Base-by-base conservation (phyloP, 1,140 invertebrate genomes). In the Scaptomyza montana region DNA sequence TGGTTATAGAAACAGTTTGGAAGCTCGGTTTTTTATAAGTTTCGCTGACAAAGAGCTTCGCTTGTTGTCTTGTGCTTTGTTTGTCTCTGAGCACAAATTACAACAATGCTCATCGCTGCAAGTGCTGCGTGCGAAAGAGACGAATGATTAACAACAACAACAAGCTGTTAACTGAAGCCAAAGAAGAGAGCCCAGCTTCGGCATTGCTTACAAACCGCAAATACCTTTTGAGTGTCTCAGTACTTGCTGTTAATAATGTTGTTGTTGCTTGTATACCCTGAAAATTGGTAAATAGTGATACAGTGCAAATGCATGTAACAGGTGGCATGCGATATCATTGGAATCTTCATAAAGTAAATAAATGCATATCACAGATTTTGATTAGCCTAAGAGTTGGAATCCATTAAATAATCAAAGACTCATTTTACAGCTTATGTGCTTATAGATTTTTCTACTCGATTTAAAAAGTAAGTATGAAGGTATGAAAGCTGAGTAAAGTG, bases 1-100 rank as follows among this genome's bases (percentile, higher is more conserved):
- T 90, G 80, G 76, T 82, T 82, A 70, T 90, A 80, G 84, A 76
- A 90, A 86, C 80, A 89, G 75, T 82, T 79, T 72, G 50, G 25
- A 60, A 70, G 74, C 72, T 77, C 63, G 84, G 84, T 89, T 90
- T 90, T 90, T 90, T 90, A 90, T 90, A 77, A 90, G 68, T 86
- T 90, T 77, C 74, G 72, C 74, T 79, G 73, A 90, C 89, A 90
- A 90, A 79, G 89, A 80, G 71, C 62, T 72, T 79, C 75, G 75
- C 90, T 36, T 90, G 89, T 89, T 68, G 57, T 68, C 39, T 41
- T 59, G 43, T 39, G 30, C 57, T 53, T 56, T 66, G 33, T 59
- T 36, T 60, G 47, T 41, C 47, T 66, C 60, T 59, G 57, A 56
- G 12, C 67, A 21, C 73, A 74, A 74, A 86, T 86, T 77, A 85